A percentile compares a stretch with the other conserved stretches of the same genome.
Evolutionary conservation across 2,113 vertebrate species (phyloP).

Genomic region (Poecilia latipinna): DNA sequence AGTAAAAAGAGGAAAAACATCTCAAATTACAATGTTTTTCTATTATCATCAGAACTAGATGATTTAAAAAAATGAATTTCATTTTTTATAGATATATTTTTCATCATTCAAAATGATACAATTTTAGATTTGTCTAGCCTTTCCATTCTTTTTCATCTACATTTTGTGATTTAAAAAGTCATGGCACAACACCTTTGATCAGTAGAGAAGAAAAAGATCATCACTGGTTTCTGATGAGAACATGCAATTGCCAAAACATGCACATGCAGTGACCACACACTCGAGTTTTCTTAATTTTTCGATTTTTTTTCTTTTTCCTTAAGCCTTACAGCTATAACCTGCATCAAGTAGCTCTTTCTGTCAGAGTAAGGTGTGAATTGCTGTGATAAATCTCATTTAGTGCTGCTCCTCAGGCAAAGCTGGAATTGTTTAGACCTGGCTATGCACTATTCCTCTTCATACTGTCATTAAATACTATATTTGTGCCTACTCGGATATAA

Average conservation of each 20-base stretch:
- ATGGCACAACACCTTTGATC: background rate
- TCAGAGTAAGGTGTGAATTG: constrained; percentile 26
- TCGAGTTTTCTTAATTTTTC: background rate
- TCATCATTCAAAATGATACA: background rate
- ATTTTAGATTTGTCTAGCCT: too few relatives aligned
- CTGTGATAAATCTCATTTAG: constrained; percentile 34
- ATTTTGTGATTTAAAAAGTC: background rate
- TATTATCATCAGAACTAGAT: too few relatives aligned
- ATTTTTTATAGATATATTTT: background rate
- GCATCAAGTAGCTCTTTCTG: constrained; percentile 25
- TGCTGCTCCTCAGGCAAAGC: constrained; percentile 13
- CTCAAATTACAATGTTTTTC: background rate
- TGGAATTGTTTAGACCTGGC: constrained; percentile 9
- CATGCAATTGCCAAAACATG: background rate
- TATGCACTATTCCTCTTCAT: background rate
- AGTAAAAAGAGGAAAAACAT: background rate
- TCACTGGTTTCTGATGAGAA: background rate
- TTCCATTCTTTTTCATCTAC: background rate
- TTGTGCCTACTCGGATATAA: constrained; percentile 12
- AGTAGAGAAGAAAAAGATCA: background rate
- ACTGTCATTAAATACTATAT: constrained; percentile 4
- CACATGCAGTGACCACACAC: background rate
- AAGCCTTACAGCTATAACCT: constrained; percentile 13
- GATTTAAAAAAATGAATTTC: too few relatives aligned
- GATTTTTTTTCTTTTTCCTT: constrained; percentile 6